Base-by-base conservation (phyloP, 2,888 invertebrate species). In the Leuctra nigra region DNA sequence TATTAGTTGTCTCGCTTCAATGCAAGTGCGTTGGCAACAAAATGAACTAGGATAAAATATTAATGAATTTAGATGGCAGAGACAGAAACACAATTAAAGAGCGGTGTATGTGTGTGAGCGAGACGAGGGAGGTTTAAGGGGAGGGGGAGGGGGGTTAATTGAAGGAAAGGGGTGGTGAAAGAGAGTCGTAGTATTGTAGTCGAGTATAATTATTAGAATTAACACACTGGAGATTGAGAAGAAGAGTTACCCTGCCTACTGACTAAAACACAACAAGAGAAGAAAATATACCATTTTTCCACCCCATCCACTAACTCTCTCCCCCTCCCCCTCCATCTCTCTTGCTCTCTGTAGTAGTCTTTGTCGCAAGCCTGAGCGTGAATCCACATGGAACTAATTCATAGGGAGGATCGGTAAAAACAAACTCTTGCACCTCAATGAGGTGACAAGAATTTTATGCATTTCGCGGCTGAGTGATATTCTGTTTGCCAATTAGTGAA, bases 61-160 rank as follows among this genome's bases (percentile, higher is more conserved):
- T 53, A 53, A 53, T 38, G 39, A 53, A 53, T 16, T 24, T 23
- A 24, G 46, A 44, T n/a, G 11, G 35, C n/a, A 16, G 38, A 29
- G 53, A 54, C 48, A 53, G 22, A 22, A 16, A 54, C 36, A 53
- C 35, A 41, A 53, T 23, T 29, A 53, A 14, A 29, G 29, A 25
- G 24, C n/a, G 16, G 33, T 33, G 24, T n/a, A 22, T 11, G n/a
- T 35, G 33, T 29, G 46, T n/a, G 48, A 13, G 18, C 29, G n/a
- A 4, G 44, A 23, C 23, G 24, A 44, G 24, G n/a, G 29, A 44
- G 33, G 16, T 11, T 29, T 11, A 23, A 13, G 13, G 18, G 7
- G 22, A 35, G 18, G 18, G 18, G 20, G 29, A 35, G 20, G 35
- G 38, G 20, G 23, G 46, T 23, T 3, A 29, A 18, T 13, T 18